phyloP scores from a whole-genome alignment of 1,140 invertebrate genomes.

The Aphelinus atriplicis region DNA sequence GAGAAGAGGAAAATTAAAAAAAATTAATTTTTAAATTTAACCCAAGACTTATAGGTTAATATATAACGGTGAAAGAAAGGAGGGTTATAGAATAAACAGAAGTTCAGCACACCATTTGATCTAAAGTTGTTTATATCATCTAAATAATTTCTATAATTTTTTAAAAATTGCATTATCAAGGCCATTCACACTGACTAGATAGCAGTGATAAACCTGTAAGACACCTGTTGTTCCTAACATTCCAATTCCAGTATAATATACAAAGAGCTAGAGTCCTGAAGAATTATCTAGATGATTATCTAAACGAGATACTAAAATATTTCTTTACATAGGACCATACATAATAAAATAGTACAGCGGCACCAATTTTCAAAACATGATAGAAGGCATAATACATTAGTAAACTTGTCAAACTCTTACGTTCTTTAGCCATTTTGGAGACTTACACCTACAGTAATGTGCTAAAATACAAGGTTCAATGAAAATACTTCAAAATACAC shows the following conservation, averaged over 20 bases:
- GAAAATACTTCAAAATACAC: conserved; percentile 15
- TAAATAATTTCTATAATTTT: conserved; percentile 33
- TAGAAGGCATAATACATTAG: conserved; percentile 34
- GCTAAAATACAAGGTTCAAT: conserved; percentile 25
- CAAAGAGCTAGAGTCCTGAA: conserved; percentile 2
- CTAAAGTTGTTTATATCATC: conserved; percentile 13
- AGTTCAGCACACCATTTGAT: not conserved
- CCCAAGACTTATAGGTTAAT: conserved; percentile 24
- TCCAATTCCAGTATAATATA: conserved; percentile 19
- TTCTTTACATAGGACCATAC: conserved; percentile 25
- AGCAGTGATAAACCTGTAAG: conserved; percentile 26
- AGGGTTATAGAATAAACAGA: conserved; percentile 4
- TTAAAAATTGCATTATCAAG: conserved; percentile 29
- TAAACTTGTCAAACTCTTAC: conserved; percentile 21
- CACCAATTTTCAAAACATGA: conserved; percentile 33
- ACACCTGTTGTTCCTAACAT: conserved; percentile 31
- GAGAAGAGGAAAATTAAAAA: not conserved
- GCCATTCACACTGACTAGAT: conserved; percentile 11
- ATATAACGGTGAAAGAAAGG: not conserved
- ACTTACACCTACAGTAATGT: conserved; percentile 1
- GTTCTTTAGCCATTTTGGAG: conserved; percentile 25
- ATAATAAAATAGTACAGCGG: conserved; percentile 26
- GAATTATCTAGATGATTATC: conserved; percentile 25
- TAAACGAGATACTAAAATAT: conserved; percentile 29
- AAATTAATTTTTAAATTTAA: conserved; percentile 10